Conservation (phyloP, 2,888 invertebrate species). For the Parthenolecanium corni region DNA sequence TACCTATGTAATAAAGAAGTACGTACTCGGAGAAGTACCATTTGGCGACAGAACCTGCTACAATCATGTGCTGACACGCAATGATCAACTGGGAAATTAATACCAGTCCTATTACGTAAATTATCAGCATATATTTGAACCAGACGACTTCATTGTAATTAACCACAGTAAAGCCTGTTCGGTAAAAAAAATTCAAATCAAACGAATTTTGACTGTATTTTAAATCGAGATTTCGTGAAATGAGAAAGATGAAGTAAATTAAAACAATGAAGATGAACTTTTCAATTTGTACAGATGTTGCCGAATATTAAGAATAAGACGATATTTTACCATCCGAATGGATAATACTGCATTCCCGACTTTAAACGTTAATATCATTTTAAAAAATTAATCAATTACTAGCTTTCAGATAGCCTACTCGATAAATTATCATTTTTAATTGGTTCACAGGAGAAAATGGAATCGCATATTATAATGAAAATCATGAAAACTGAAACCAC, state of each 20-base stretch:
- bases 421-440: too few species aligned
- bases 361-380: too few species aligned
- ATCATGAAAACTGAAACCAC: too few species aligned
- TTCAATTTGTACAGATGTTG: too few species aligned
- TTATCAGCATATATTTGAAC: constrained; percentile 90
- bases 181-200: neutral
- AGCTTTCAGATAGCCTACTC: too few species aligned
- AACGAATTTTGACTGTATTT: neutral
- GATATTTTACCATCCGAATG: too few species aligned
- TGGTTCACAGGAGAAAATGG: too few species aligned
- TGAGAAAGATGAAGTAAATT: neutral
- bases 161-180: constrained; percentile 49
- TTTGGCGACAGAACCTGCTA: constrained; percentile 81
- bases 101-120: constrained; percentile 75
- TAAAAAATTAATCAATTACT: too few species aligned
- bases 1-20: too few species aligned
- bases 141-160: constrained; percentile 65
- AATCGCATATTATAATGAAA: too few species aligned
- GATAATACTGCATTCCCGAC: too few species aligned
- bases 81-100: constrained; percentile 92
- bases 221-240: neutral
- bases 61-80: constrained; percentile 86
- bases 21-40: constrained; percentile 77
- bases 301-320: too few species aligned
- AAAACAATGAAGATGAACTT: neutral